A percentile compares a stretch with the other conserved stretches of the same genome.
phyloP scores from a whole-genome alignment of 2,113 vertebrate species.

The Psephotus haematonotus region DNA sequence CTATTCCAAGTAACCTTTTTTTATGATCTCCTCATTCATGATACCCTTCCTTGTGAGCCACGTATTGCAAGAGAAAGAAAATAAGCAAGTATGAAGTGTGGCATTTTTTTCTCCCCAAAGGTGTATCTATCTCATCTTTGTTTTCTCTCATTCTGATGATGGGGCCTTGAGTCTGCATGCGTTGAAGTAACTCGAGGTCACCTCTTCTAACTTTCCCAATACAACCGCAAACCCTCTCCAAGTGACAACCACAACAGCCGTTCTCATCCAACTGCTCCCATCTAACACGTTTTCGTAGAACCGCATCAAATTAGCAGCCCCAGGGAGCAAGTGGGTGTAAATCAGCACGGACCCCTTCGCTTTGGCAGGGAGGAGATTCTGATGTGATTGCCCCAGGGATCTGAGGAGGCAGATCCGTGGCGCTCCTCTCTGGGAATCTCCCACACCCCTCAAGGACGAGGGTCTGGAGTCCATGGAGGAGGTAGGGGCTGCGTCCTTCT shows the following conservation, averaged over 20 bases:
- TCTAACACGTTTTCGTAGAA: slow-evolving; percentile 14
- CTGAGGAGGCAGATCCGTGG: slow-evolving; percentile 60
- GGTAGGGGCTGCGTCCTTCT: slow-evolving; percentile 55
- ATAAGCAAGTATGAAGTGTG: slow-evolving; percentile 15
- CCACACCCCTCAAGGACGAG: slow-evolving; percentile 53
- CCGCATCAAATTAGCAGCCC: slow-evolving; percentile 38
- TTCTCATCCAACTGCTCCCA: slow-evolving; percentile 57
- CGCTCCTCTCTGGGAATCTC: slow-evolving; percentile 61
- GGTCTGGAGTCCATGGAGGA: slow-evolving; percentile 63
- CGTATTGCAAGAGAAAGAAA: not conserved
- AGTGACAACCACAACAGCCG: slow-evolving; percentile 18
- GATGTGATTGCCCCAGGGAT: slow-evolving; percentile 58
- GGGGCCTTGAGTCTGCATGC: slow-evolving; percentile 20
- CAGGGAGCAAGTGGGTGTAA: slow-evolving; percentile 56
- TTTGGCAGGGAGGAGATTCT: slow-evolving; percentile 64
- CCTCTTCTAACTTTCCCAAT: slow-evolving; percentile 7
- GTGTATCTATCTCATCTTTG: not conserved
- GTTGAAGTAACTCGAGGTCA: slow-evolving; percentile 11
- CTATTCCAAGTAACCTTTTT: not conserved
- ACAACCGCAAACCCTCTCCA: slow-evolving; percentile 10
- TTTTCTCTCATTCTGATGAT: slow-evolving; percentile 23
- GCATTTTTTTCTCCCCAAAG: not conserved
- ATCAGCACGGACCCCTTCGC: slow-evolving; percentile 51
- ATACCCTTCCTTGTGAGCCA: not conserved
- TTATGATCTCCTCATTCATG: not conserved